phyloP scores from a whole-genome alignment of 2,113 vertebrate genomes.

The Ciconia maguari region DNA sequence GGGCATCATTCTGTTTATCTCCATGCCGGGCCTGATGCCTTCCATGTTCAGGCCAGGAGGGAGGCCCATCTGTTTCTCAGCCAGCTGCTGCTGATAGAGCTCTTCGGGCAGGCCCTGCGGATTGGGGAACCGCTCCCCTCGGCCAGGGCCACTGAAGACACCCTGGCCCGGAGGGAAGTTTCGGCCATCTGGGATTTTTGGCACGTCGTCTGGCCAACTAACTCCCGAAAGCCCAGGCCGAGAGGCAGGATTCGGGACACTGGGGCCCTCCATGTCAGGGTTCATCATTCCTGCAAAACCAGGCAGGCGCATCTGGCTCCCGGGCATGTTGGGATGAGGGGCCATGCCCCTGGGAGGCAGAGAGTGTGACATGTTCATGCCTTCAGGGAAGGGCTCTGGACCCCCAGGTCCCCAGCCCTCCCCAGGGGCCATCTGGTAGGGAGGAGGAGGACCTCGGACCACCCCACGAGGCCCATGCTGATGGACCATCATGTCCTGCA shows the following conservation, averaged over 20 bases:
- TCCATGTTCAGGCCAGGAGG: slow-evolving; percentile 91
- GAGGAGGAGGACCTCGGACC: slow-evolving; percentile 92
- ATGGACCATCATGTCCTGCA: slow-evolving; percentile 97
- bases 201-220: slow-evolving; percentile 96
- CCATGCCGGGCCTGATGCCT: slow-evolving; percentile 77
- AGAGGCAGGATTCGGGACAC: slow-evolving; percentile 79
- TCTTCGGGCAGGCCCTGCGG: slow-evolving; percentile 93
- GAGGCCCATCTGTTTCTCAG: slow-evolving; percentile 89
- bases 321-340: slow-evolving; percentile 81
- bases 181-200: slow-evolving; percentile 91
- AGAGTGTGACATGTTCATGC: slow-evolving; percentile 81
- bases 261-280: slow-evolving; percentile 90
- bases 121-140: slow-evolving; percentile 93
- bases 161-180: slow-evolving; percentile 91
- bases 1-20: slow-evolving; percentile 92
- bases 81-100: slow-evolving; percentile 94
- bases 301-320: slow-evolving; percentile 89
- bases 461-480: slow-evolving; percentile 91
- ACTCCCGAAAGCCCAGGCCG: slow-evolving; percentile 87
- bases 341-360: slow-evolving; percentile 93
- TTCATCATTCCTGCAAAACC: slow-evolving; percentile 96
- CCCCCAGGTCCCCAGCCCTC: slow-evolving; percentile 91
- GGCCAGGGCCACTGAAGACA: slow-evolving; percentile 91
- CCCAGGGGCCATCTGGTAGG: slow-evolving; percentile 92
- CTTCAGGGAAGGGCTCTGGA: slow-evolving; percentile 89